Evolutionary conservation across 1,140 invertebrate species (phyloP).

Genomic region (Pachypsylla venusta): DNA sequence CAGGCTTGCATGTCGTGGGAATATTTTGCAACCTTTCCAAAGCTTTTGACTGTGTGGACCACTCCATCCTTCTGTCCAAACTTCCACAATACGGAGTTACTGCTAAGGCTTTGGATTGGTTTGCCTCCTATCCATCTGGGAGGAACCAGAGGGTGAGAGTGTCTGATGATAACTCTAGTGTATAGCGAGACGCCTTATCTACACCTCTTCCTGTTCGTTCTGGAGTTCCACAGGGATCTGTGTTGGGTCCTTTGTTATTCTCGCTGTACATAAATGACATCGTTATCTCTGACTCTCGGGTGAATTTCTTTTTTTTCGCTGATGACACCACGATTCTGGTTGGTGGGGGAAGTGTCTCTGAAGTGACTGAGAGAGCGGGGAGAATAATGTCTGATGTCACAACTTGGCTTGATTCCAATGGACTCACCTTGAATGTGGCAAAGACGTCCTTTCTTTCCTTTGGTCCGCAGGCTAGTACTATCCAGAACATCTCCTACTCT

Average conservation of each 20-base stretch:
- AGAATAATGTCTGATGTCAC: neutral
- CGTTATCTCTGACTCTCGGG: neutral
- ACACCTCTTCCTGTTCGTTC: neutral
- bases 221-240: neutral
- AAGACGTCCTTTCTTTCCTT: neutral
- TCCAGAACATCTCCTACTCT: neutral
- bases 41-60: constrained; percentile 16
- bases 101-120: constrained; percentile 8
- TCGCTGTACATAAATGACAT: neutral
- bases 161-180: neutral
- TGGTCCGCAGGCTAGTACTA: neutral
- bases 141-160: constrained; percentile 12
- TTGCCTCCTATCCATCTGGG: constrained; percentile 4
- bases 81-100: constrained; percentile 3
- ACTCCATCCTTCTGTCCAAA: constrained; percentile 12
- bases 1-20: constrained; percentile 8
- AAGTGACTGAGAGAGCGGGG: neutral
- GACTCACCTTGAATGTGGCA: neutral
- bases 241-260: neutral
- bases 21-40: constrained; percentile 14
- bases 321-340: neutral
- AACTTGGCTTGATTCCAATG: neutral
- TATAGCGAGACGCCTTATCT: neutral
- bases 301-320: neutral
- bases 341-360: neutral